phyloP scores from a whole-genome alignment of 2,888 invertebrate species.

The Chalcosyrphus nemorum region DNA sequence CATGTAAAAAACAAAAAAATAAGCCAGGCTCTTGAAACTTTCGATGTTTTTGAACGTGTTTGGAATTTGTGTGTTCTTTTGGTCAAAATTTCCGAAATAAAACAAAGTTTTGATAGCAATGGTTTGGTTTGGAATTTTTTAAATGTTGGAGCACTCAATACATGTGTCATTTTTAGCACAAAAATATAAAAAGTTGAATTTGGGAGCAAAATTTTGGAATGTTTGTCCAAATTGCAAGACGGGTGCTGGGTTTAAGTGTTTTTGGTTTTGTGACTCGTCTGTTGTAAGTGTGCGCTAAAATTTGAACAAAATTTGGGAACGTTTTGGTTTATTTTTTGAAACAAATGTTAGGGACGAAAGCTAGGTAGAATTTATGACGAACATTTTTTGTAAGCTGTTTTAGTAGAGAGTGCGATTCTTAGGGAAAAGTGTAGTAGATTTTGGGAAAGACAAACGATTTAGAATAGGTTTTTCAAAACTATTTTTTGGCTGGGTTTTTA shows the following conservation, averaged over 20 bases:
- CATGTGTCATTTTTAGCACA: neutral
- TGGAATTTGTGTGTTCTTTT: slow-evolving; percentile 2
- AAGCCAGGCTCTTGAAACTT: neutral
- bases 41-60: slow-evolving; percentile 24
- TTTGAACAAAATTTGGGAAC: neutral
- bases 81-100: slow-evolving; percentile 35
- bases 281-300: neutral
- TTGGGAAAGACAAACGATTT: too few species aligned
- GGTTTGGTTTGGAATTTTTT: slow-evolving; percentile 34
- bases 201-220: neutral
- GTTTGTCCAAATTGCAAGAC: neutral
- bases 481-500: too few species aligned
- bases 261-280: neutral
- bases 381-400: too few species aligned
- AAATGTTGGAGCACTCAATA: neutral
- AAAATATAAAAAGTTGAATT: neutral
- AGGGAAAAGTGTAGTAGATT: too few species aligned
- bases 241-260: neutral
- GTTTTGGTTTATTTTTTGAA: too few species aligned
- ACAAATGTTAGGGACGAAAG: too few species aligned
- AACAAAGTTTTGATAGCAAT: slow-evolving; percentile 18
- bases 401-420: too few species aligned
- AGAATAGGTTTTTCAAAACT: too few species aligned
- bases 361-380: too few species aligned
- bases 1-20: neutral